Conservation (phyloP, 2,797 vertebrate genomes). For the Kryptopterus vitreolus region DNA sequence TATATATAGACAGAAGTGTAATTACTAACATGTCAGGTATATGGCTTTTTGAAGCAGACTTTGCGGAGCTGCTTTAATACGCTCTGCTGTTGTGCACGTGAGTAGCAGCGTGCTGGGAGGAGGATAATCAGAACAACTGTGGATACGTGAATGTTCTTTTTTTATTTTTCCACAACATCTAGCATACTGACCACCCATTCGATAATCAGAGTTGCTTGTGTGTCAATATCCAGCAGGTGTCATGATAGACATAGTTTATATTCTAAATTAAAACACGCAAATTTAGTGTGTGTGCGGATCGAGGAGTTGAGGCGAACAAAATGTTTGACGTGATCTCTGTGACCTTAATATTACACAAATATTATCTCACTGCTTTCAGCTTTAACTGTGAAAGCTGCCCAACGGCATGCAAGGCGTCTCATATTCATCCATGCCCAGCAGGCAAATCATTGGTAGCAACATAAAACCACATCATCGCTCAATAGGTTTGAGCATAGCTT, state of each 20-base stretch:
- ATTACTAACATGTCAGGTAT: constrained; percentile 18
- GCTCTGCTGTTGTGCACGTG: not conserved
- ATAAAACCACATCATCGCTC: not conserved
- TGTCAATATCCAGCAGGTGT: not conserved
- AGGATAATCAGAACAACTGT: not conserved
- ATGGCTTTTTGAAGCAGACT: not conserved
- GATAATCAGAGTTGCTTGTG: not conserved
- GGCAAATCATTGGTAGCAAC: constrained; percentile 12
- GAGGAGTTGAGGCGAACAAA: constrained; percentile 19
- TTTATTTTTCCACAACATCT: not conserved
- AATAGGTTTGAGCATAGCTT: constrained; percentile 20
- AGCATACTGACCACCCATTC: not conserved
- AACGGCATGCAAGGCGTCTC: constrained; percentile 9
- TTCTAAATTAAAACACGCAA: not conserved
- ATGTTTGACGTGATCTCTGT: constrained; percentile 29
- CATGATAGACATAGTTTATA: not conserved
- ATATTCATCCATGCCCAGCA: constrained; percentile 47
- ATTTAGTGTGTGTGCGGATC: constrained; percentile 3
- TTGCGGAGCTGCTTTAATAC: not conserved
- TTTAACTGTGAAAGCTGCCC: constrained; percentile 31
- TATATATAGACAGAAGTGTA: constrained; percentile 19
- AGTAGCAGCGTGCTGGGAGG: not conserved
- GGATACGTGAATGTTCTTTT: not conserved
- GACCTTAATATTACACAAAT: constrained; percentile 32
- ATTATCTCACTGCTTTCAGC: constrained; percentile 20